Evolutionary conservation across 2,888 invertebrate genomes (phyloP), one percentile per base, ranked within the genome.

Genomic region (Aleiodes testaceus): DNA sequence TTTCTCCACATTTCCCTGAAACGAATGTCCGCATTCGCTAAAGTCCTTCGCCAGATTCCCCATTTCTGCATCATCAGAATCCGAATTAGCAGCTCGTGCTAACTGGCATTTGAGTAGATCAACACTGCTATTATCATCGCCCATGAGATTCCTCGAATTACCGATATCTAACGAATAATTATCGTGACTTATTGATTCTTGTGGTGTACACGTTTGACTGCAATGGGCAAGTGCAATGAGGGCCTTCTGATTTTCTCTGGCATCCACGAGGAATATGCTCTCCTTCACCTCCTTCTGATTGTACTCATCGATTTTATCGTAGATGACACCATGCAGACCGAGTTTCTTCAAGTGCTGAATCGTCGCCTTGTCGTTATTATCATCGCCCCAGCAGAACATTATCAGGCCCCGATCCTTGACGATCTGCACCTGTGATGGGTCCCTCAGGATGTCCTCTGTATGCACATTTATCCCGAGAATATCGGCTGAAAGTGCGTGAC

Each of bases 371-470:
- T 95, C 94, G 81, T 97, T 97, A 85, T 97, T 96, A 82, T 97
- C 97, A 80, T 98, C 97, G 26, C 99, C 99, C 98, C 98, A 99
- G 83, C 97, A 97, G 88, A 99, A 99, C 75, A 97, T 92, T 4
- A 97, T 93, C 67, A 98, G 90, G 11, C 95, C 95, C 14, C 93
- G 92, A 79, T 94, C 92, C 78, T 93, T 93, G 1, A 94, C 96
- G 76, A 93, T 86, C 80, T 93, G 92, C 11, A 97, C 93, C 90
- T 95, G 93, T 26, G 92, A 91, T 6, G 95, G 92, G 88, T 97
- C 96, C 74, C 94, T 89, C 63, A 98, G 89, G 78, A 97, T 89
- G 84, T 98, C 97, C 88, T 98, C 97, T 0, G 97, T 95, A 85
- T 97, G 97, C 9, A 96, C 97, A 75, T 95, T 96, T 77, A 98